Evolutionary conservation across 2,888 invertebrate genomes (phyloP).

Genomic region (Cosmia trapezina): DNA sequence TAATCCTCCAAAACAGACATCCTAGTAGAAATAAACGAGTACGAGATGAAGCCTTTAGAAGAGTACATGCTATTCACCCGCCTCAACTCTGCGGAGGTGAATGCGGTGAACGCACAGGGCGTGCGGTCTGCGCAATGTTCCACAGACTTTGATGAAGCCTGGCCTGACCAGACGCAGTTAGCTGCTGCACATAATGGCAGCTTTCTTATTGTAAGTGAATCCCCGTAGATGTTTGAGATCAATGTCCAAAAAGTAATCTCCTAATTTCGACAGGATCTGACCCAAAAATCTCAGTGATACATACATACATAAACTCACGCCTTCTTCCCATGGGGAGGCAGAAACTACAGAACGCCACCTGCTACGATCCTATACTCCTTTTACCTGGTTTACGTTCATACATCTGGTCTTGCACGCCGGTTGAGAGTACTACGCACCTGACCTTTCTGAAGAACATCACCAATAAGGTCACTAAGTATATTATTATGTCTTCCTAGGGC

Average conservation of each 20-base stretch:
- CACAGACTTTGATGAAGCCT: conserved; percentile 92
- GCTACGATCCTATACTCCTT: too few relatives aligned
- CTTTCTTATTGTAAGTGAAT: conserved; percentile 81
- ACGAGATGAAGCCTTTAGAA: conserved; percentile 96
- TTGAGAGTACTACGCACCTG: too few relatives aligned
- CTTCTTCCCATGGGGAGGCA: too few relatives aligned
- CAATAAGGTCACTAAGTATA: too few relatives aligned
- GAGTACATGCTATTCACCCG: conserved; percentile 98
- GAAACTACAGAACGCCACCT: too few relatives aligned
- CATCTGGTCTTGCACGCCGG: too few relatives aligned
- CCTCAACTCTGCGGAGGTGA: conserved; percentile 95
- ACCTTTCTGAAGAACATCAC: too few relatives aligned
- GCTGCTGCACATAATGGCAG: conserved; percentile 86
- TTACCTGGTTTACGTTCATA: too few relatives aligned
- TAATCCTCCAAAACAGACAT: conserved; percentile 91
- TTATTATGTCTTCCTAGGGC: too few relatives aligned
- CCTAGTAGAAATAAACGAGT: conserved; percentile 95
- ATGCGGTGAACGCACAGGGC: conserved; percentile 96
- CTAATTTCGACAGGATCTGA: not conserved
- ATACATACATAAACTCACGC: too few relatives aligned
- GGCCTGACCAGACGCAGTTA: conserved; percentile 85
- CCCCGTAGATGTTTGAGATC: not conserved
- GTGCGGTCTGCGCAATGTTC: conserved; percentile 96
- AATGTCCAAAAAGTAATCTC: not conserved
- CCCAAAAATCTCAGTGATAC: too few relatives aligned